Evolutionary conservation across 1,140 invertebrate species (phyloP), one percentile per base, ranked within the genome.

Genomic region (Trachymyrmex septentrionalis): DNA sequence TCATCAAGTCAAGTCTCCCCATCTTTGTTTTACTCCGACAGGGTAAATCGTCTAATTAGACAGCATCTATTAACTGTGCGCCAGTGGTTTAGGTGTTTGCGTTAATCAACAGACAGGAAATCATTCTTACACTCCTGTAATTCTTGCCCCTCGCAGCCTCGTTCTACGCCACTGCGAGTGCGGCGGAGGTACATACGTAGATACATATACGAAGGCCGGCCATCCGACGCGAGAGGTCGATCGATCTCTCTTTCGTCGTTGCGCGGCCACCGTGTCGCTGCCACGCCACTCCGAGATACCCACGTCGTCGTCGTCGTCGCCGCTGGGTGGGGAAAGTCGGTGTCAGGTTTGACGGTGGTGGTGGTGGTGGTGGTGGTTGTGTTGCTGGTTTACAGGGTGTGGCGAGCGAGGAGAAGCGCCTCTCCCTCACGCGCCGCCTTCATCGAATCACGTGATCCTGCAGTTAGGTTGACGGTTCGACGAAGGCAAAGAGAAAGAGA

Each of bases 241-340:
- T 94, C 93, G 93, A 94, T 94, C 93, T 94, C 93, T 93, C 93
- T 94, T 94, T 94, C 93, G 91, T 90, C 93, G 92, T 92, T 91
- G 86, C 84, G 63, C 86, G 86, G 77, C 85, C 91, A 88, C 92
- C 77, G 90, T 90, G 87, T 81, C 76, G 85, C 87, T 84, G 82
- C 87, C 88, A 90, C 89, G 67, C 76, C 81, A 76, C 78, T 86
- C 53, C 87, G 66, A 69, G 81, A 80, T 90, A 85, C 89, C 85
- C 76, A 87, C 85, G 92, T 88, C 84, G 87, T 86, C 85, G 87
- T 71, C 77, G 38, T 67, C 75, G 86, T 30, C 75, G 75, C 71
- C 80, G 73, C 76, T 57, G 57, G 72, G n/a, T n/a, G n/a, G n/a
- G n/a, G 38, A 69, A 69, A n/a, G 67, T 75, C 48, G 24, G 34